Base-by-base conservation (phyloP, 2,888 invertebrate genomes). In the Hymenopus coronatus region DNA sequence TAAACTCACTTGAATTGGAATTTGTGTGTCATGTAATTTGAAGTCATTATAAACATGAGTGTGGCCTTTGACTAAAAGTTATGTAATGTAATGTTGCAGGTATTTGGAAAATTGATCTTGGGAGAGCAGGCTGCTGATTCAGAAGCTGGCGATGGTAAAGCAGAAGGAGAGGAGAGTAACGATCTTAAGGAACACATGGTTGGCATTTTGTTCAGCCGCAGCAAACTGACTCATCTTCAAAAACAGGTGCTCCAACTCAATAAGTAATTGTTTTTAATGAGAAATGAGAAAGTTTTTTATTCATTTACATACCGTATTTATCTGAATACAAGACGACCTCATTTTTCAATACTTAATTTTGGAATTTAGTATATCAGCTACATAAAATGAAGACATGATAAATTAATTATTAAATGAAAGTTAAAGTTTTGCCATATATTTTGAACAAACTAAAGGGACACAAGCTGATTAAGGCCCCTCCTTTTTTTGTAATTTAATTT, bases 141-240 rank as follows among this genome's bases (percentile, higher is more conserved):
- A 25, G 93, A 92, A 6, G 93, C 93, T 28, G 90, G 90, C 30
- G 91, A 91, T n/a, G 90, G 91, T 81, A 92, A 92, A 90, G 93
- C 93, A 87, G 93, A 93, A 86, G 90, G 92, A 4, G 94, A 93
- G 83, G 94, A 94, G 46, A 92, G 95, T 33, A 94, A 96, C 86
- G 98, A 98, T 92, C 94, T 99, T 12, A 96, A 98, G 84, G 99
- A 99, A 92, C 99, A 99, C 92, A 98, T 99, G 95, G 99, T 99
- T 84, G 98, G 99, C 90, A 99, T 99, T 91, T 94, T 99, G 85
- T 99, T 99, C 93, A 98, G 98, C 89, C 96, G 98, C 87, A 98
- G 98, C 92, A 98, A 98, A 93, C 94, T 99, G 33, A 98, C 98
- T 0, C 97, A 98, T 91, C 94, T 99, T 88, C 99, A 99, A 93